These are phyloP conservation scores for Mionectes macconnelli DNA, from an alignment of 2,113 vertebrate genomes.

Conservation along the genomic window DNA sequence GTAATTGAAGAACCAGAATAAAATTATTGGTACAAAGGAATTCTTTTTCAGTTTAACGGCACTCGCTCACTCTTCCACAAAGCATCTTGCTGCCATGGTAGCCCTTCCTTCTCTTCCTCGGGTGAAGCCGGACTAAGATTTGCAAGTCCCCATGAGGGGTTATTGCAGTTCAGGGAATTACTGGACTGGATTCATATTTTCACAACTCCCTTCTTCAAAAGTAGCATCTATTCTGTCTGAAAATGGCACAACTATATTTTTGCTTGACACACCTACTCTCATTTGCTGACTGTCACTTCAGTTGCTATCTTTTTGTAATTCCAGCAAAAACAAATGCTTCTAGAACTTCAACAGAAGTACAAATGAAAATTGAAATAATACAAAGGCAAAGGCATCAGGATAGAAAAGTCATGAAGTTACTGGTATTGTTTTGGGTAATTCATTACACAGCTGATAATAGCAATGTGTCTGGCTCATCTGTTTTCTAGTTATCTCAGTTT, in stretches of 20 bases:
- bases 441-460: conserved; percentile 6
- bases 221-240: conserved; percentile 22
- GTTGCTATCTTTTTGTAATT: conserved; percentile 19
- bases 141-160: not conserved
- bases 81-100: not conserved
- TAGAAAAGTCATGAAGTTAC: conserved; percentile 49
- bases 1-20: not conserved
- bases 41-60: not conserved
- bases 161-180: conserved; percentile 45
- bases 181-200: conserved; percentile 12
- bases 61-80: not conserved
- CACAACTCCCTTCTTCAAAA: not conserved
- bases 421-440: conserved; percentile 22
- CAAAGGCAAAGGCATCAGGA: conserved; percentile 56
- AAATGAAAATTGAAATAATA: conserved; percentile 54
- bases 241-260: conserved; percentile 39
- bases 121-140: conserved; percentile 27
- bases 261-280: conserved; percentile 49
- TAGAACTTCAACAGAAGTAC: conserved; percentile 45
- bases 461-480: conserved; percentile 10
- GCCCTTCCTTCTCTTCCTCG: conserved; percentile 24
- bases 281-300: conserved; percentile 54
- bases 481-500: conserved; percentile 38
- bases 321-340: conserved; percentile 50
- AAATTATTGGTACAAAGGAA: not conserved